Percentiles rank a stretch among this genome's conserved stretches.
These are phyloP conservation scores for Bovichtus diacanthus DNA, from an alignment of 2,797 vertebrate genomes.

Conservation along the genomic window DNA sequence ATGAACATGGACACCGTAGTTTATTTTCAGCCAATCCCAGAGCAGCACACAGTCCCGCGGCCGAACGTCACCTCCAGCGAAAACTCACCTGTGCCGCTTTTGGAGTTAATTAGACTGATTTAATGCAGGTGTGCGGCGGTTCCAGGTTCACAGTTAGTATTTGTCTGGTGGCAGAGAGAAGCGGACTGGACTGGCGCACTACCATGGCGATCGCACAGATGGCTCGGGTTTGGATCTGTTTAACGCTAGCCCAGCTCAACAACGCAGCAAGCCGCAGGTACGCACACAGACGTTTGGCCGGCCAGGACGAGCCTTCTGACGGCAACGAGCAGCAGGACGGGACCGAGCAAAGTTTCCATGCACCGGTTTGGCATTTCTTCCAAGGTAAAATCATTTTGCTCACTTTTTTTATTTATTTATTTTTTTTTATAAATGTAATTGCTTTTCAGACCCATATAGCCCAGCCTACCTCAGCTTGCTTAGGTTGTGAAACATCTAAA, in stretches of 20 bases:
- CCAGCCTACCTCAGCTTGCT: no score
- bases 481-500: no score
- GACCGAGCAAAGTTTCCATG: not conserved
- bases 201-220: not conserved
- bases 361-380: not conserved
- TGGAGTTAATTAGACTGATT: no score
- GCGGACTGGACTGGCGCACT: not conserved
- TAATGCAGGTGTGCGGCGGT: no score
- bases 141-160: no score
- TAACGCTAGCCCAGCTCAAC: conserved; percentile 1
- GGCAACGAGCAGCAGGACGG: not conserved
- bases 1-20: no score
- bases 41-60: no score
- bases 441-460: no score
- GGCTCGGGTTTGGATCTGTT: not conserved
- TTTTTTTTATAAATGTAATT: no score
- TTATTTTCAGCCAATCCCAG: no score
- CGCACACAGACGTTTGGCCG: not conserved
- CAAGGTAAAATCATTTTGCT: not conserved
- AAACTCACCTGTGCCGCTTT: no score
- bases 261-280: not conserved
- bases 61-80: no score
- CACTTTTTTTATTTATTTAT: not conserved
- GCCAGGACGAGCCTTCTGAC: not conserved
- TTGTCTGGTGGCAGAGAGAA: not conserved